Percentiles rank a stretch among this genome's conserved stretches.
phyloP scores from a whole-genome alignment of 2,888 invertebrate genomes.

The Trissonchulus sp. region DNA sequence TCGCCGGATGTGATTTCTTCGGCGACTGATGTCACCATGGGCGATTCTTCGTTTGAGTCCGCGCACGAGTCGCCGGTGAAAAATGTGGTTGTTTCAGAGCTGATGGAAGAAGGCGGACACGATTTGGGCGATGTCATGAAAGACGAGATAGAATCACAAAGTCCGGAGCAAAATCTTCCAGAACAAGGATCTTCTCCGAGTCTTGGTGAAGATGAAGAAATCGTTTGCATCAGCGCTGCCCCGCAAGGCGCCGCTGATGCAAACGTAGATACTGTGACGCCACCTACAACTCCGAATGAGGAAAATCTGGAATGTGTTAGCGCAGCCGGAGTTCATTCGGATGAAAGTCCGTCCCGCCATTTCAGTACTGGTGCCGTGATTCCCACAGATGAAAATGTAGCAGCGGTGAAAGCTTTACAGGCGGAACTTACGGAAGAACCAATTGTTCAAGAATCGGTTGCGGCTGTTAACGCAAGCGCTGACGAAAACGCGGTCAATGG shows the following conservation, averaged over 20 bases:
- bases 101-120: neutral
- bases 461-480: neutral
- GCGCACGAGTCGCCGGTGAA: neutral
- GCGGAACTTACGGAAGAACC: neutral
- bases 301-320: neutral
- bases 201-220: neutral
- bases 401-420: neutral
- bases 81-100: neutral
- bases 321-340: neutral
- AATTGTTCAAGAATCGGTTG: neutral
- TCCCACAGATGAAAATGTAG: neutral
- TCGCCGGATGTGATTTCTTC: neutral
- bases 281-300: neutral
- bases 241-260: neutral
- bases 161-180: neutral
- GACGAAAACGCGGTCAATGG: neutral
- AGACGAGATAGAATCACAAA: neutral
- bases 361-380: neutral
- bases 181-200: neutral
- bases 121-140: too few relatives aligned
- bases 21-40: neutral
- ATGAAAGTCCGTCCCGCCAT: too few relatives aligned
- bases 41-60: neutral
- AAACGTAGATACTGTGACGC: too few relatives aligned
- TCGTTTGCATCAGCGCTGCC: neutral